These are phyloP conservation scores for Paramuricea clavata DNA, from an alignment of 92 coral and sea anemone genomes.

Conservation along the genomic window DNA sequence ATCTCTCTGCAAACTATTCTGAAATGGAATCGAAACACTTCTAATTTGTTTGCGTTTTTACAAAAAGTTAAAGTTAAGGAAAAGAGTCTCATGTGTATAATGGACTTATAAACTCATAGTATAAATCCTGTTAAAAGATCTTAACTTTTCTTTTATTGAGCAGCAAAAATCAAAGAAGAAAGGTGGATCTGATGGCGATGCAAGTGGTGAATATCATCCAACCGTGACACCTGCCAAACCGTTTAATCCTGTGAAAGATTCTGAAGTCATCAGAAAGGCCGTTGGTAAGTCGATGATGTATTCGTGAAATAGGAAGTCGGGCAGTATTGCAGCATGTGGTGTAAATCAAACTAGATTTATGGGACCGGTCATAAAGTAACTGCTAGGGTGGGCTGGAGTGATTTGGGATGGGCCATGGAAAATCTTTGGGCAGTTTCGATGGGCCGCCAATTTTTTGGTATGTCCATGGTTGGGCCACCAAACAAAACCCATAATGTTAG, in stretches of 20 bases:
- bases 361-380: too few species aligned
- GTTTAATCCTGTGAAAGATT: conserved; percentile 36
- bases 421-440: too few species aligned
- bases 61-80: too few species aligned
- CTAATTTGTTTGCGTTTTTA: background rate
- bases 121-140: background rate
- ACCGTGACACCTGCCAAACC: conserved; percentile 31
- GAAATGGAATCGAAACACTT: background rate
- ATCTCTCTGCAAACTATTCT: background rate
- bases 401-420: too few species aligned
- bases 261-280: conserved; percentile 32
- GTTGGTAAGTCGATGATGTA: too few species aligned
- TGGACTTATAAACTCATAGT: background rate
- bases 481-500: too few species aligned
- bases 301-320: too few species aligned
- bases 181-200: background rate
- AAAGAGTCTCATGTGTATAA: background rate
- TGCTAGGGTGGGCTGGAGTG: too few species aligned
- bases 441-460: too few species aligned
- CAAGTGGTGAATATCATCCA: background rate
- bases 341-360: too few species aligned
- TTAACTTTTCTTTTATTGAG: background rate
- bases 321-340: too few species aligned
- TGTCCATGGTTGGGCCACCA: too few species aligned
- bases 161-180: conserved; percentile 15